phyloP scores from a whole-genome alignment of 2,888 invertebrate genomes.

The Druceiella hillmani region DNA sequence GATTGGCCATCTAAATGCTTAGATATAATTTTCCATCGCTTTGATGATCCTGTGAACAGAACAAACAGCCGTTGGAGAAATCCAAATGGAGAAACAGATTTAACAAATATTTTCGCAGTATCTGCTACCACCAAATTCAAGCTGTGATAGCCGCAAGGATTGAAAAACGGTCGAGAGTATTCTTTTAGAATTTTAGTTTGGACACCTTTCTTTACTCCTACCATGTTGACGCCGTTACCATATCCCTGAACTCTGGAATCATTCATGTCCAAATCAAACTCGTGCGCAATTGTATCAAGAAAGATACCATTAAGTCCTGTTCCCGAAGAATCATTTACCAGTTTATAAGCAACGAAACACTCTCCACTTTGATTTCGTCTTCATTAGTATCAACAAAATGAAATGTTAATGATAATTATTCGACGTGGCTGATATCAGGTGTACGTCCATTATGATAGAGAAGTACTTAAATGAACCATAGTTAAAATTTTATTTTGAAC shows the following conservation, averaged over 20 bases:
- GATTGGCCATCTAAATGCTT: neutral
- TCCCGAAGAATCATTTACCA: conserved; percentile 13
- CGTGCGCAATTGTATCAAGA: conserved; percentile 13
- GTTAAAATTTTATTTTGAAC: no score
- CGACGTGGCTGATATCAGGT: conserved; percentile 17
- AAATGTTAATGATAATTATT: conserved; percentile 15
- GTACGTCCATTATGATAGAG: conserved; percentile 18
- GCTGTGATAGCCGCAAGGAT: conserved; percentile 13
- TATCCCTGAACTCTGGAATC: conserved; percentile 20
- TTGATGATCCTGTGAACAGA: no score
- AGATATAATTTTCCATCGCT: conserved; percentile 4
- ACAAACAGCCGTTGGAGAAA: no score
- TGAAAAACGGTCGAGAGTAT: conserved; percentile 18
- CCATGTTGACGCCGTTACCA: conserved; percentile 23
- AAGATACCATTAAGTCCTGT: conserved; percentile 11
- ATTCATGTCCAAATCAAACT: conserved; percentile 16
- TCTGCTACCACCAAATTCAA: conserved; percentile 12
- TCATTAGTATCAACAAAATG: conserved; percentile 12
- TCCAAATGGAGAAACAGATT: no score
- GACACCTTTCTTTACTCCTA: conserved; percentile 17
- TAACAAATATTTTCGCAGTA: no score
- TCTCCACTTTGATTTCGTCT: conserved; percentile 13
- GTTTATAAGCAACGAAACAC: conserved; percentile 14
- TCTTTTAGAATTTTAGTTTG: conserved; percentile 17
- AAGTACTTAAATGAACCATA: conserved; percentile 18